These are phyloP conservation scores for Entelurus aequoreus DNA, from an alignment of 2,113 vertebrate species.

Conservation along the genomic window DNA sequence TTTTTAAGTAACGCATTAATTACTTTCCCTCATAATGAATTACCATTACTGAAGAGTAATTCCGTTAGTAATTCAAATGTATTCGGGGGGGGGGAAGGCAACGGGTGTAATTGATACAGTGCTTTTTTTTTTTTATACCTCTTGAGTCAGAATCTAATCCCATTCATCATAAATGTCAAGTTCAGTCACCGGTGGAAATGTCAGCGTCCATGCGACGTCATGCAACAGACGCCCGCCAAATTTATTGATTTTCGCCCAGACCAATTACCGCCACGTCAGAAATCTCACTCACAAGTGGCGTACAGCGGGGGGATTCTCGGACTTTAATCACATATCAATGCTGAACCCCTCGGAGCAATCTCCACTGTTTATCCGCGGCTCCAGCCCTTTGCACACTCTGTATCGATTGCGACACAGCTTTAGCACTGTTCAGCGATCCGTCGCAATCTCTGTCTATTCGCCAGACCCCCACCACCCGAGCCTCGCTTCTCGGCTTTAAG, in stretches of 20 bases:
- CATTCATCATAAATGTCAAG: constrained; percentile 51
- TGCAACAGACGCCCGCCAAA: constrained; percentile 41
- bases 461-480: constrained; percentile 6
- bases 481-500: constrained; percentile 18
- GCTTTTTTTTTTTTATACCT: too few species aligned
- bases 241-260: constrained; percentile 60
- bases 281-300: constrained; percentile 65
- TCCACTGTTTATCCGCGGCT: constrained; percentile 59
- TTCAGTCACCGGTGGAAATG: constrained; percentile 49
- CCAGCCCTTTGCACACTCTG: constrained; percentile 41
- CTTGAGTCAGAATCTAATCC: constrained; percentile 21
- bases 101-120: too few species aligned
- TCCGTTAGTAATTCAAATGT: too few species aligned
- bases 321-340: constrained; percentile 71
- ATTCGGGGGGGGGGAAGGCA: too few species aligned
- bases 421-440: constrained; percentile 32
- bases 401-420: constrained; percentile 55
- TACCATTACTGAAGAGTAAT: too few species aligned
- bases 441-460: constrained; percentile 38
- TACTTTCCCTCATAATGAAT: too few species aligned
- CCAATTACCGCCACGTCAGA: constrained; percentile 68
- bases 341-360: constrained; percentile 52
- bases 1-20: too few species aligned
- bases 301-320: constrained; percentile 49
- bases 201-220: constrained; percentile 15